Conservation (phyloP, 2,888 invertebrate species). For the Agrochola lychnidis region DNA sequence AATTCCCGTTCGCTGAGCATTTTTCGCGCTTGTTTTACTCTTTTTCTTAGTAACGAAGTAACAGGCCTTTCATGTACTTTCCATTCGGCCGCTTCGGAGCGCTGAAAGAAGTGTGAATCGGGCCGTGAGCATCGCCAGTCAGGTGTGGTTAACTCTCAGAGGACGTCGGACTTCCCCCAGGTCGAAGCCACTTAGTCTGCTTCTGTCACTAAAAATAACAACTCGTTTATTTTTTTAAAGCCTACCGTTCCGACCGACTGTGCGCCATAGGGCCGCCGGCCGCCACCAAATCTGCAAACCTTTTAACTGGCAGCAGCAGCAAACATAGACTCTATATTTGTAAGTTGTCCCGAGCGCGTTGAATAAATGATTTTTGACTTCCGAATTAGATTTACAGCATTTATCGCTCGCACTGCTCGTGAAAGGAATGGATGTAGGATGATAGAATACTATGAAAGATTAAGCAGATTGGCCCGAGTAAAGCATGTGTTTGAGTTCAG, state of each 20-base stretch:
- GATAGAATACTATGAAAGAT: constrained; percentile 36
- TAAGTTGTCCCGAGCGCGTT: constrained; percentile 53
- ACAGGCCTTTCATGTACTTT: constrained; percentile 88
- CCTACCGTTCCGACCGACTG: constrained; percentile 72
- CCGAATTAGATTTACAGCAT: constrained; percentile 62
- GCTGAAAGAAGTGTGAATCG: constrained; percentile 88
- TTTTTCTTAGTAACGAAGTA: constrained; percentile 84
- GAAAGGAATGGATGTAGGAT: constrained; percentile 43
- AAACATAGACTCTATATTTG: constrained; percentile 63
- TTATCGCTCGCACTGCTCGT: constrained; percentile 52
- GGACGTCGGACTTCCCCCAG: constrained; percentile 79
- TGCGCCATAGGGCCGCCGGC: constrained; percentile 55
- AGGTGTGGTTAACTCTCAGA: constrained; percentile 83
- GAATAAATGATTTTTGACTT: constrained; percentile 66
- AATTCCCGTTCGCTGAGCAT: constrained; percentile 71
- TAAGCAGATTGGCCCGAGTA: constrained; percentile 10
- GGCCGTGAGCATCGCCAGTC: constrained; percentile 85
- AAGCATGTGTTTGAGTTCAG: constrained; percentile 20
- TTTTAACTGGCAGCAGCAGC: constrained; percentile 64
- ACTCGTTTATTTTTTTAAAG: constrained; percentile 81
- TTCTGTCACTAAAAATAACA: constrained; percentile 84
- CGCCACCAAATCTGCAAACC: constrained; percentile 64
- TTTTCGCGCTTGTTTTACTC: constrained; percentile 71
- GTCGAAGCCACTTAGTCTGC: constrained; percentile 83
- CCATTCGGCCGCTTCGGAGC: constrained; percentile 84